Percentiles rank a stretch among this genome's conserved stretches.
These are phyloP conservation scores for Hippocampus barbouri DNA, from an alignment of 2,113 vertebrate species.

Conservation along the genomic window DNA sequence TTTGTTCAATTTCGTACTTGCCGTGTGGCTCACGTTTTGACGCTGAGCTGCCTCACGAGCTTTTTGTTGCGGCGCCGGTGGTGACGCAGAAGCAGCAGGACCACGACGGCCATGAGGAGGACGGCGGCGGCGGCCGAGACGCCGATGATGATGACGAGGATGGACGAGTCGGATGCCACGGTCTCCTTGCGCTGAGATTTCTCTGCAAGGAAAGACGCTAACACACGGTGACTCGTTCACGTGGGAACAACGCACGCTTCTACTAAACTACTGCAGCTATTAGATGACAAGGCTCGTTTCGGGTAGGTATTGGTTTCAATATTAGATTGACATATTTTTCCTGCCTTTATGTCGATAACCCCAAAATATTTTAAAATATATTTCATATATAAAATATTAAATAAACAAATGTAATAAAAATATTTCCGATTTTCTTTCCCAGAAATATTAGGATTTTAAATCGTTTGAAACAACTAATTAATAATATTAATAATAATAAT, in stretches of 20 bases:
- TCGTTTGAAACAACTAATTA: too few relatives aligned
- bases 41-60: conserved; percentile 78
- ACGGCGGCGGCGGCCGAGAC: conserved; percentile 72
- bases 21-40: conserved; percentile 75
- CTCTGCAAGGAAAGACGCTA: conserved; percentile 13
- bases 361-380: too few relatives aligned
- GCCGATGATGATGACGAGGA: conserved; percentile 73
- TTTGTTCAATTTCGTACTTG: neutral
- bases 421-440: too few relatives aligned
- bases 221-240: neutral
- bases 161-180: conserved; percentile 58
- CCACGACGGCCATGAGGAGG: conserved; percentile 74
- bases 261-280: too few relatives aligned
- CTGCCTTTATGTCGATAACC: too few relatives aligned
- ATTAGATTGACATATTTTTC: too few relatives aligned
- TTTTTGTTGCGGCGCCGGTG: conserved; percentile 77
- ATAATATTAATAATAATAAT: too few relatives aligned
- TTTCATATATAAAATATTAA: too few relatives aligned
- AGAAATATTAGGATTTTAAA: too few relatives aligned
- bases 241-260: neutral
- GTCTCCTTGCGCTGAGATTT: fast-evolving
- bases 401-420: too few relatives aligned
- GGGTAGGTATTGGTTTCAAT: too few relatives aligned
- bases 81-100: conserved; percentile 79
- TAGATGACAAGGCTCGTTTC: too few relatives aligned